phyloP scores from a whole-genome alignment of 2,113 vertebrate genomes.

The Alaudala cheleensis region DNA sequence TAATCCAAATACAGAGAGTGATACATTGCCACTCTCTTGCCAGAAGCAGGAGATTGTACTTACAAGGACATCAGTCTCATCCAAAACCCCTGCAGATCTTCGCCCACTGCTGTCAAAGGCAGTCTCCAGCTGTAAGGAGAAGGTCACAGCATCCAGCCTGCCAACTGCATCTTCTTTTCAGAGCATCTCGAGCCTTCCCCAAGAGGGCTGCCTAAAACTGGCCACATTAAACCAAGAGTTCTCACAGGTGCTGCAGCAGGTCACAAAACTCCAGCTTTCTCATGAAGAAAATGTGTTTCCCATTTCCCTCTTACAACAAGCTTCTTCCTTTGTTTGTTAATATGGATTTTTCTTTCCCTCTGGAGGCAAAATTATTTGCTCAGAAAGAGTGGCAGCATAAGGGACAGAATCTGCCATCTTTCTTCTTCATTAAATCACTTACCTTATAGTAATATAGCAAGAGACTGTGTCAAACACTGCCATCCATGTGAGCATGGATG shows the following conservation, averaged over 20 bases:
- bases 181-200: background rate
- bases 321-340: background rate
- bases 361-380: background rate
- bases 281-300: background rate
- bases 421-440: background rate
- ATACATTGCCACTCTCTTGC: background rate
- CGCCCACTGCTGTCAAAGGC: background rate
- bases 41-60: background rate
- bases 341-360: background rate
- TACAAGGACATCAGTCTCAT: background rate
- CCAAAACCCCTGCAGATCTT: constrained; percentile 15
- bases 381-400: background rate
- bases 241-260: background rate
- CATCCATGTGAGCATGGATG: background rate
- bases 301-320: background rate
- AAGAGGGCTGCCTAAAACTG: background rate
- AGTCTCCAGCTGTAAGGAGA: background rate
- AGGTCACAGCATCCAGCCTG: background rate
- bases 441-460: background rate
- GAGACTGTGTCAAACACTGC: background rate
- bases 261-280: background rate
- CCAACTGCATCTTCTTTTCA: background rate
- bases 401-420: background rate
- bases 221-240: background rate
- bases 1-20: constrained; percentile 7